A percentile compares a stretch with the other conserved stretches of the same genome.
phyloP scores from a whole-genome alignment of 2,888 invertebrate genomes.

The Asteroscopus sphinx region DNA sequence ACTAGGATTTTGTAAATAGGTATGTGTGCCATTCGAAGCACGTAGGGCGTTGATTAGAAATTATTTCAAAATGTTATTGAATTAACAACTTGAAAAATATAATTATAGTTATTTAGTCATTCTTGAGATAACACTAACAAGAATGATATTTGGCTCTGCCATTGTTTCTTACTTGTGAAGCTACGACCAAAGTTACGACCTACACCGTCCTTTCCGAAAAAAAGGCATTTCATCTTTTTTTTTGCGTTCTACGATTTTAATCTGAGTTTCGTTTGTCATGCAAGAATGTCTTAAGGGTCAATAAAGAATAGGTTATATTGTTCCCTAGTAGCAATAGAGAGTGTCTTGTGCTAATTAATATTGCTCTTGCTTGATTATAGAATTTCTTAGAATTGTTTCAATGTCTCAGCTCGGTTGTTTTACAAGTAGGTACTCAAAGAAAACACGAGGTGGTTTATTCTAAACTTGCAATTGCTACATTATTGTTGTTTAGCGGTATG shows the following conservation, averaged over 20 bases:
- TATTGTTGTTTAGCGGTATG: no score
- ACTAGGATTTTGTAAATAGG: slow-evolving; percentile 58
- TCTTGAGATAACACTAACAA: slow-evolving; percentile 3
- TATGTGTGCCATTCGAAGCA: slow-evolving; percentile 63
- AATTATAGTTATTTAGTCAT: slow-evolving; percentile 2
- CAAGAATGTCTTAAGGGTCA: neutral
- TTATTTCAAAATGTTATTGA: slow-evolving; percentile 23
- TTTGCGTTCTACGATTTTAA: slow-evolving; percentile 18
- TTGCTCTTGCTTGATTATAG: no score
- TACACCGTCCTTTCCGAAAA: neutral
- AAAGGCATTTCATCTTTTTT: neutral
- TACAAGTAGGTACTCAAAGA: no score
- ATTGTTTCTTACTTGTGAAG: slow-evolving; percentile 3
- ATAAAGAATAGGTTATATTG: no score
- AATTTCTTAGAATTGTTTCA: no score
- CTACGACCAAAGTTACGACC: slow-evolving; percentile 2
- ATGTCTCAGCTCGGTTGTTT: no score
- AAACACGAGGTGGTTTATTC: no score
- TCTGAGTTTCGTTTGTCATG: neutral
- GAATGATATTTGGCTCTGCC: neutral
- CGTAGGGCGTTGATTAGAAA: slow-evolving; percentile 54
- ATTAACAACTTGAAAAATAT: slow-evolving; percentile 8
- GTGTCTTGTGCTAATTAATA: no score
- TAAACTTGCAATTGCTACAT: no score
- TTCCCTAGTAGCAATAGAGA: no score